These are phyloP conservation scores for Drosophila cyrtoloma DNA, from an alignment of 2,888 invertebrate species.

Conservation along the genomic window DNA sequence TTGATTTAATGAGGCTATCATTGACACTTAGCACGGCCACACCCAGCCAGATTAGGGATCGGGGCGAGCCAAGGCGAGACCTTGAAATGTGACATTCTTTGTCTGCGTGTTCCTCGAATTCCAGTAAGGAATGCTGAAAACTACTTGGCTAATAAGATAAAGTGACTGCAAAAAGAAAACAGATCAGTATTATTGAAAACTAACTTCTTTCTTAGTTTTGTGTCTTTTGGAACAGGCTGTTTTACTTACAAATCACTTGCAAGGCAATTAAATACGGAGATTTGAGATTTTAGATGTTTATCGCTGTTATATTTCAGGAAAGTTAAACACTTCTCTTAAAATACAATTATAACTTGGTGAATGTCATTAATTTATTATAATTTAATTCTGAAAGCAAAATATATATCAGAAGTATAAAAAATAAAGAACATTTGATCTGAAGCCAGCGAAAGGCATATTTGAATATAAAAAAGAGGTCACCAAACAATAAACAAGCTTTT, in stretches of 20 bases:
- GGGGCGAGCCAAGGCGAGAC: constrained; percentile 14
- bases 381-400: neutral
- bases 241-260: no score
- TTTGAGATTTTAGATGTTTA: neutral
- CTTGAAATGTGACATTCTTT: constrained; percentile 31
- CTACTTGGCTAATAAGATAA: neutral
- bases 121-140: neutral
- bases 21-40: constrained; percentile 61
- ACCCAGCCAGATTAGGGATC: constrained; percentile 37
- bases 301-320: neutral
- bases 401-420: neutral
- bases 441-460: neutral
- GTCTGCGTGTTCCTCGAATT: constrained; percentile 16
- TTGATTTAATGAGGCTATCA: constrained; percentile 77
- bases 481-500: neutral
- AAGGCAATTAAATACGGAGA: no score
- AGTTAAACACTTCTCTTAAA: neutral
- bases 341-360: neutral
- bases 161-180: neutral
- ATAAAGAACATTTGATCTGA: neutral
- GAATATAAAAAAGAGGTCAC: neutral
- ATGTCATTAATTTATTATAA: neutral
- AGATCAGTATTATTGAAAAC: neutral
- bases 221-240: neutral
- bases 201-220: neutral